Base-by-base conservation (phyloP, 2,797 vertebrate species). In the Danio kyathit region DNA sequence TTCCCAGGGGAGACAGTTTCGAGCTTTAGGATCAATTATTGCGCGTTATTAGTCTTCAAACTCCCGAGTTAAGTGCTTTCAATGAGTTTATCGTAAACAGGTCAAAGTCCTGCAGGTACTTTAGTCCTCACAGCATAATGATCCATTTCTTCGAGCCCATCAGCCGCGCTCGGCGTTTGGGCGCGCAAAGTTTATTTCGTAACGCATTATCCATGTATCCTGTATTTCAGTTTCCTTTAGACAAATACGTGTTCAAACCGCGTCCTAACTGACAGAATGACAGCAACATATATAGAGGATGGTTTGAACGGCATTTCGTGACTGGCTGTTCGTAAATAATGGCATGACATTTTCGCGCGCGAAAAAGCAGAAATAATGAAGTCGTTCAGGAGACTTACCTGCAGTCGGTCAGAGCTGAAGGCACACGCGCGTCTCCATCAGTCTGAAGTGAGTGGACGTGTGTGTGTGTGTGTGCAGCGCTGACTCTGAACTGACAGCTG, bases 11-110 rank as follows among this genome's bases (percentile, higher is more conserved):
- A 12, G 57, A 49, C 67, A 44, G 44, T 63, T 69, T 51, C 75
- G 70, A 52, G 65, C 65, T 63, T 83, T 76, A 52, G 77, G 56
- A 51, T 63, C 13, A 70, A 12, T 72, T 81, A 83, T 49, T 64
- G 19, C 51, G 51, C 29, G 60, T 67, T 73, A 73, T 76, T 61
- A 19, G 46, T 63, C 40, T 51, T 52, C 56, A 81, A 81, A 78
- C 56, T 70, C 14, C 10, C 6, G 41, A 21, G 19, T 46, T 49
- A 59, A 59, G 67, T 54, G 65, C n/a, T 54, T 81, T 82, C 17
- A 29, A 52, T 51, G 16, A 48, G 74, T 52, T 17, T 60, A 6
- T 16, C 0, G 38, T n/a, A 76, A 81, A 76, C 48, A 80, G 76
- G 52, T 75, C 76, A 79, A 82, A 73, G 83, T 84, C 61, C 72